A percentile compares a stretch with the other conserved stretches of the same genome.
These are phyloP conservation scores for Erannis defoliaria DNA, from an alignment of 2,888 invertebrate species.

Conservation along the genomic window DNA sequence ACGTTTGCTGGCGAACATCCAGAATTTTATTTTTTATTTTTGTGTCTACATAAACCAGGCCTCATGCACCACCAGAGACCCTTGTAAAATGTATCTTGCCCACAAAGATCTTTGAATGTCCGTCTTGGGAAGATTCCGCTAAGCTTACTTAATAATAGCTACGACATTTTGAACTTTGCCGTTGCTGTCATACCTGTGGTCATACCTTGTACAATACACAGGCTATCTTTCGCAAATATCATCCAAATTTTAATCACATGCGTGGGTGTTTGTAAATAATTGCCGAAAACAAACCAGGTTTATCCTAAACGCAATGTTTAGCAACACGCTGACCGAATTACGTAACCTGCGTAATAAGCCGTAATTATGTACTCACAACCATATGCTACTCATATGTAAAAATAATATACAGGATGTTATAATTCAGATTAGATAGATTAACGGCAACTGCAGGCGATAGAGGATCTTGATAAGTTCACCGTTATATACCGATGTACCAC, in stretches of 20 bases:
- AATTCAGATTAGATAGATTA: not conserved
- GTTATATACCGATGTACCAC: not conserved
- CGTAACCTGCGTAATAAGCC: constrained; percentile 25
- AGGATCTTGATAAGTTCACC: not conserved
- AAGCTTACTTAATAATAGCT: too few species aligned
- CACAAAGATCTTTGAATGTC: too few species aligned
- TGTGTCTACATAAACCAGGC: too few species aligned
- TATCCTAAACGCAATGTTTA: constrained; percentile 25
- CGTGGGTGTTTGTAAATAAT: constrained; percentile 9
- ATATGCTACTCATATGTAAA: constrained; percentile 13
- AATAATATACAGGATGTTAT: constrained; percentile 6
- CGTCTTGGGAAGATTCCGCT: too few species aligned
- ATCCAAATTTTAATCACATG: not conserved
- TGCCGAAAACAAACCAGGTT: constrained; percentile 10
- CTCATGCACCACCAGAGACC: too few species aligned
- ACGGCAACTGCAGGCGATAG: not conserved
- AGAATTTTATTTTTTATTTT: too few species aligned
- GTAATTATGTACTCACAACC: constrained; percentile 24
- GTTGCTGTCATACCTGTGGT: not conserved
- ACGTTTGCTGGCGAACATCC: too few species aligned
- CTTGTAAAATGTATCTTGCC: too few species aligned
- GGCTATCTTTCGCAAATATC: not conserved
- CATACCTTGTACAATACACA: not conserved
- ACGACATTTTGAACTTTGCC: not conserved
- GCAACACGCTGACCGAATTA: constrained; percentile 27